These are phyloP conservation scores for Cyanocitta stelleri DNA, from an alignment of 2,113 vertebrate species.

Conservation along the genomic window DNA sequence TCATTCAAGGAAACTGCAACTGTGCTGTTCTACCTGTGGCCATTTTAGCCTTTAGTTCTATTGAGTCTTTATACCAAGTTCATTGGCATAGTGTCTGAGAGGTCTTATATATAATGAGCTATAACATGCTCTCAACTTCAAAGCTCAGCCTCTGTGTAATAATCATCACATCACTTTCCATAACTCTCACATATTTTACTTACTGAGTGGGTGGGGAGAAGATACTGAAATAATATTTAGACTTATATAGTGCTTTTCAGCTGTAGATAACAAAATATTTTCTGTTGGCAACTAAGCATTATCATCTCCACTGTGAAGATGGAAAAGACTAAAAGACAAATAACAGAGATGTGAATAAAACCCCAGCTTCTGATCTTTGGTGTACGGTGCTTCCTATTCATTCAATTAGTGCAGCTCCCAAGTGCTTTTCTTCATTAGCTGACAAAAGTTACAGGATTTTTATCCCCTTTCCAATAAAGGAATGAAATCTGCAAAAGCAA, in stretches of 20 bases:
- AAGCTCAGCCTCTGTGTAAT: not conserved
- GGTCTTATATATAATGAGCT: slow-evolving; percentile 1
- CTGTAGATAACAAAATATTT: slow-evolving; percentile 27
- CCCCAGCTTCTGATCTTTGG: not conserved
- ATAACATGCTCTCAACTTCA: not conserved
- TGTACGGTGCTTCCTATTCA: not conserved
- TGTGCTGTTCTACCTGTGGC: not conserved
- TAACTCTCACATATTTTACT: not conserved
- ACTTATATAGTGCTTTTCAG: not conserved
- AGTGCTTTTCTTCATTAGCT: not conserved
- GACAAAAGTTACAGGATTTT: not conserved
- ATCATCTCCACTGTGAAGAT: not conserved
- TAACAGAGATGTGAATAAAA: not conserved
- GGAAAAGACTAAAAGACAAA: not conserved
- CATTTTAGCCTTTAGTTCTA: not conserved
- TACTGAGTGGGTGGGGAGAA: slow-evolving; percentile 2
- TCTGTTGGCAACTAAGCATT: not conserved
- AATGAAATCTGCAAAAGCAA: not conserved
- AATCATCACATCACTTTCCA: slow-evolving; percentile 26
- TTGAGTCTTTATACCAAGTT: not conserved
- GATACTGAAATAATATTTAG: slow-evolving; percentile 48
- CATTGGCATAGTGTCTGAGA: not conserved
- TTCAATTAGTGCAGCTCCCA: not conserved
- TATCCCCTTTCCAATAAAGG: not conserved
- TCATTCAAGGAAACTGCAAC: not conserved